A percentile compares a stretch with the other conserved stretches of the same genome.
Conservation (phyloP, 2,888 invertebrate genomes). For the Leucania comma region DNA sequence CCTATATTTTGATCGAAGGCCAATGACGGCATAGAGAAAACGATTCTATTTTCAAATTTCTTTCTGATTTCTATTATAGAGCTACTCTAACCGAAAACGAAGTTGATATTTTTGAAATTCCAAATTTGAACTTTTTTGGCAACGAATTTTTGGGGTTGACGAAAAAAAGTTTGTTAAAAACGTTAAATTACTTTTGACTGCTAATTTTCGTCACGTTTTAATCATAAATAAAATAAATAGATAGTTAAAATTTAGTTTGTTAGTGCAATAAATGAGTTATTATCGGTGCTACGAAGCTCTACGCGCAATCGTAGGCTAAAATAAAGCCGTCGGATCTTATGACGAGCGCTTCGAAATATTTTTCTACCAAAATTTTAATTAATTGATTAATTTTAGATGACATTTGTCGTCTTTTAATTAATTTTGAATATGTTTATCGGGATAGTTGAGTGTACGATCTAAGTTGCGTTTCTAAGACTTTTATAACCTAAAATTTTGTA, state of each 20-base stretch:
- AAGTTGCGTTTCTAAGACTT: background rate
- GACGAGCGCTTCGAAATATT: constrained; percentile 55
- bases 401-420: background rate
- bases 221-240: background rate
- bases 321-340: constrained; percentile 86
- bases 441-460: background rate
- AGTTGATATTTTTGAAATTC: constrained; percentile 15
- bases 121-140: constrained; percentile 52
- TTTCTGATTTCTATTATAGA: constrained; percentile 36
- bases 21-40: constrained; percentile 81
- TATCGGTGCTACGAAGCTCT: constrained; percentile 67
- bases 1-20: constrained; percentile 89
- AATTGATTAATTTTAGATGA: background rate
- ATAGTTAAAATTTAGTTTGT: constrained; percentile 27
- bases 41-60: constrained; percentile 66
- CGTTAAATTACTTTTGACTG: background rate
- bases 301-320: constrained; percentile 86
- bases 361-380: constrained; percentile 29
- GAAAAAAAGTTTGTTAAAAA: constrained; percentile 11
- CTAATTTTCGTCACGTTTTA: background rate
- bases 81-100: background rate
- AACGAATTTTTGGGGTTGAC: constrained; percentile 32
- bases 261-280: constrained; percentile 43
- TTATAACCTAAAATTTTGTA: no score
- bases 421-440: background rate